These are phyloP conservation scores for Alectura lathami DNA, from an alignment of 2,113 vertebrate species.

Conservation along the genomic window DNA sequence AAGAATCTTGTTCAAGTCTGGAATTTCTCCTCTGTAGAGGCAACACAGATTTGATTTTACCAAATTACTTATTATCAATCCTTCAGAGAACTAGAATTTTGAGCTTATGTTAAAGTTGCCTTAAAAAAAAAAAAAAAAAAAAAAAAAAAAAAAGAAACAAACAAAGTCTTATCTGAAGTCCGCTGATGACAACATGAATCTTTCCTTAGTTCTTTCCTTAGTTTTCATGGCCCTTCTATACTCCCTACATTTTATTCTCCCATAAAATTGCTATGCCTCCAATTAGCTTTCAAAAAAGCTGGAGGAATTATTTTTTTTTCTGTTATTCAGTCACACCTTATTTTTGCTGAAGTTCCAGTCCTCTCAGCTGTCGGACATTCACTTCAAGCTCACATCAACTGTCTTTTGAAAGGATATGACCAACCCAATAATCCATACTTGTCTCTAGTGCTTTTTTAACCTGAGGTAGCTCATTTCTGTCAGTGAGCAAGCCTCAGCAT, in stretches of 20 bases:
- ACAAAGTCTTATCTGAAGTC: background rate
- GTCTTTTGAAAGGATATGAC: background rate
- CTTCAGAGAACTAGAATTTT: background rate
- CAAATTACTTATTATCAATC: background rate
- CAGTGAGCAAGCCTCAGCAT: background rate
- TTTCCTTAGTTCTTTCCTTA: background rate
- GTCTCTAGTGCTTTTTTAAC: background rate
- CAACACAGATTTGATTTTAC: constrained; percentile 35
- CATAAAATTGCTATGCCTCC: background rate
- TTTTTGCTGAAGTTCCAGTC: background rate
- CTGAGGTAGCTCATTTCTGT: background rate
- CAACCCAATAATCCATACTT: background rate
- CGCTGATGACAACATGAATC: background rate
- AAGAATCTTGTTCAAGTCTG: constrained; percentile 92
- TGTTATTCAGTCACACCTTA: background rate
- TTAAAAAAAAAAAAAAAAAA: background rate
- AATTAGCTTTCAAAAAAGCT: background rate
- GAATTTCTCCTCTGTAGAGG: constrained; percentile 88
- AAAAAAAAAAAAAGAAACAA: background rate
- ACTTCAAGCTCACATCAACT: background rate
- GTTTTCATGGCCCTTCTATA: background rate
- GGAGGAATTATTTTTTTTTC: background rate
- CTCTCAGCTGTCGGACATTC: background rate
- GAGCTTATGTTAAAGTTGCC: background rate
- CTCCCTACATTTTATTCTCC: background rate